Evolutionary conservation across 2,797 vertebrate species (phyloP), one percentile per base, ranked within the genome.

Genomic region (Gila robusta): DNA sequence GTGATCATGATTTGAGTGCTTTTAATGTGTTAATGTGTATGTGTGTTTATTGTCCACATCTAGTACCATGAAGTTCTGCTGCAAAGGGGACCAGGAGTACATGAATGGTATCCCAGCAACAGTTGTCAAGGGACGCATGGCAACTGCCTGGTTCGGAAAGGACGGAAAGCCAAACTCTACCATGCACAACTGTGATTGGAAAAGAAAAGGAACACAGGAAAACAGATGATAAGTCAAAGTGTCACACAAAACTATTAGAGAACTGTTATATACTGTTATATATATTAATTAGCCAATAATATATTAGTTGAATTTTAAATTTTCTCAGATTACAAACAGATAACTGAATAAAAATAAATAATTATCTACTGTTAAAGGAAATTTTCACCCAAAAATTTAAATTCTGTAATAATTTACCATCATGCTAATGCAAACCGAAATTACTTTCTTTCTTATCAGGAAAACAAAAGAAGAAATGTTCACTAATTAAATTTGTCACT

Each of bases 1-100:
- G 67, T 70, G 26, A 59, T 69, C 23, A 47, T 62, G 72, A 77
- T n/a, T n/a, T 70, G 28, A 74, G 80, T 77, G 85, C n/a, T 67
- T 82, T 66, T 82, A 44, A 54, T 84, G 76, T 84, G 70, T 80
- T 32, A 47, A 70, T 67, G 52, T 71, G 49, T 86, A 81, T 77
- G 35, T 41, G 39, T 72, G 52, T 67, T 76, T 85, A 76, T 81
- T 87, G 82, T 82, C 71, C 81, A 78, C 74, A 89, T 81, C 44
- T 59, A 86, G 72, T 96, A 99, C 98, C 98, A 99, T 99, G 92
- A 99, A 99, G 93, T 99, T 99, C 94, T 99, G 97, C 94, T 99
- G 98, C 88, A 99, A 96, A 62, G 98, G 98, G 0, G 98, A 98
- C 98, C 98, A 99, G 79, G 98, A 98, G 91, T 99, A 98, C 98